These are phyloP conservation scores for Coregonus sp. DNA, from an alignment of 2,797 vertebrate species.

Conservation along the genomic window DNA sequence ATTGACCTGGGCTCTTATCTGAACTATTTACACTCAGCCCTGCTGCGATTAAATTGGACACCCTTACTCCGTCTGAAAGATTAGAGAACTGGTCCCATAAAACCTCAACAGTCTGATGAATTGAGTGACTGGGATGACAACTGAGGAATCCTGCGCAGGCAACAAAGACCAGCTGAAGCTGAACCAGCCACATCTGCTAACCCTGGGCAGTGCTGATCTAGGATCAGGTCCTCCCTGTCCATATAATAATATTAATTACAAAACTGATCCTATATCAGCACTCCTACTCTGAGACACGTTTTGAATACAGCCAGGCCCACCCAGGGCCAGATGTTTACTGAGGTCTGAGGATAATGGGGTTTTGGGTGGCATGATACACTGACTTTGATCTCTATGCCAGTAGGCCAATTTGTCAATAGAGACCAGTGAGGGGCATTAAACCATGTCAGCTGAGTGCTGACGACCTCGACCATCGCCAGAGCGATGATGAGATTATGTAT, in stretches of 20 bases:
- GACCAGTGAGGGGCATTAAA: neutral
- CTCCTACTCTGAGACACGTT: neutral
- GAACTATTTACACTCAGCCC: conserved; percentile 32
- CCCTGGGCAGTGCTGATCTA: neutral
- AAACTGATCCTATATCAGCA: neutral
- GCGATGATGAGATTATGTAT: neutral
- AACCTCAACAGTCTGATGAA: conserved; percentile 1
- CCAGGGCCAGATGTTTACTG: conserved; percentile 3
- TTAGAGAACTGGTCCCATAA: neutral
- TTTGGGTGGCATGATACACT: neutral
- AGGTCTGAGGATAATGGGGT: neutral
- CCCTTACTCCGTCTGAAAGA: conserved; percentile 15
- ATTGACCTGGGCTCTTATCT: conserved; percentile 48
- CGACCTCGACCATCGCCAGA: neutral
- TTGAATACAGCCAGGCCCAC: neutral
- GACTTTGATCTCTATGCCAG: neutral
- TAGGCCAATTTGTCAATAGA: neutral
- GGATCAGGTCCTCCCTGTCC: neutral
- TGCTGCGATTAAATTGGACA: neutral
- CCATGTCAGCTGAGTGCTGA: neutral
- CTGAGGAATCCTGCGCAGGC: neutral
- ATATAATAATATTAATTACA: neutral
- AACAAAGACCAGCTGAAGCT: neutral
- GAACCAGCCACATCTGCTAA: neutral
- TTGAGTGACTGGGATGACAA: neutral